Conservation (phyloP, 2,888 invertebrate genomes). For the Adelognathus sp. region DNA sequence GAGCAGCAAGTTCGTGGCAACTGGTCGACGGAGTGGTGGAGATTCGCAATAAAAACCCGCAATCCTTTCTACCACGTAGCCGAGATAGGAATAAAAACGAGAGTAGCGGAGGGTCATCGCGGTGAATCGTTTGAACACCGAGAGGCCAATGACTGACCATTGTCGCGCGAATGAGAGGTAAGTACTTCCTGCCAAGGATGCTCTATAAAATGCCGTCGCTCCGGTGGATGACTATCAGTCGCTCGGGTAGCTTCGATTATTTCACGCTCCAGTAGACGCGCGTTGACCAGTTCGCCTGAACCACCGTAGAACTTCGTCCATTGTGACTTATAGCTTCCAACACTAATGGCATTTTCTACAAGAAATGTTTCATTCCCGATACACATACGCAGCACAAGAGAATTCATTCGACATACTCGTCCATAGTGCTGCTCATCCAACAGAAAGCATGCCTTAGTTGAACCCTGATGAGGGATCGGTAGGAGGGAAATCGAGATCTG, state of each 20-base stretch:
- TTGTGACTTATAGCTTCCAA: no score
- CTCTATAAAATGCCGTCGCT: slow-evolving; percentile 14
- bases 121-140: background rate
- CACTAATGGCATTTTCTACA: no score
- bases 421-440: no score
- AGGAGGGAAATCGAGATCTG: no score
- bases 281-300: background rate
- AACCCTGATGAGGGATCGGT: no score
- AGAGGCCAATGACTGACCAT: slow-evolving; percentile 5
- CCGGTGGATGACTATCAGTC: background rate
- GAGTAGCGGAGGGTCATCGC: background rate
- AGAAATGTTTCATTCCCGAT: no score
- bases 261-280: background rate
- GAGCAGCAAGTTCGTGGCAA: slow-evolving; percentile 1
- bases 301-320: no score
- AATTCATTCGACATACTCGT: no score
- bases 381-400: no score
- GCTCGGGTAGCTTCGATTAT: background rate
- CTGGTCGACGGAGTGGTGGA: background rate
- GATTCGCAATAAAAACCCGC: slow-evolving; percentile 21
- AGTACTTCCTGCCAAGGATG: slow-evolving; percentile 19
- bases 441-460: no score
- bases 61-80: background rate
- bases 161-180: slow-evolving; percentile 22
- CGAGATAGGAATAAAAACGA: background rate